phyloP scores from a whole-genome alignment of 2,113 vertebrate genomes.

The Strix aluco region DNA sequence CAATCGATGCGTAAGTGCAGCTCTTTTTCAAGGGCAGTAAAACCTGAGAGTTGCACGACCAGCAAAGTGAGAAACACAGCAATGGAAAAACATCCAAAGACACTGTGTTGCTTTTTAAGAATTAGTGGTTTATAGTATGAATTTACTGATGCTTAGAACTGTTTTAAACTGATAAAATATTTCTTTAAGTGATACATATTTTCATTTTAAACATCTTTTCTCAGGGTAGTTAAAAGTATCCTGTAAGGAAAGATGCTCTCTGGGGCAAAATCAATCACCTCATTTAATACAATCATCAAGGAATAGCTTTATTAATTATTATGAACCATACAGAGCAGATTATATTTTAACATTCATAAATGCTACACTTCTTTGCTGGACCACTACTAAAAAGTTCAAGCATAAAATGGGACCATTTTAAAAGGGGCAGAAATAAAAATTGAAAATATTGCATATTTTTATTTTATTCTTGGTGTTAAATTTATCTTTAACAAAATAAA shows the following conservation, averaged over 20 bases:
- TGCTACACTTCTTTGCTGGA: not conserved
- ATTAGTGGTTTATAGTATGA: conserved; percentile 28
- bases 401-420: not conserved
- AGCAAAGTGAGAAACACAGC: not conserved
- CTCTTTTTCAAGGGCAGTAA: conserved; percentile 40
- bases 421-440: not conserved
- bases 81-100: conserved; percentile 19
- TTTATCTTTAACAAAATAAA: not conserved
- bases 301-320: conserved; percentile 24
- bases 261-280: conserved; percentile 25
- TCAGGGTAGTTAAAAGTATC: not conserved
- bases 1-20: conserved; percentile 4
- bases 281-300: conserved; percentile 12
- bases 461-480: not conserved
- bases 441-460: not conserved
- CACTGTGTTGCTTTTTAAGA: conserved; percentile 6
- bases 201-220: conserved; percentile 31
- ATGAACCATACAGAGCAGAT: not conserved
- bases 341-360: conserved; percentile 36
- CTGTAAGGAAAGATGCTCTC: not conserved
- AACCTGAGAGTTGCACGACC: not conserved
- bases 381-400: not conserved
- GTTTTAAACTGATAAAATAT: conserved; percentile 40
- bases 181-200: conserved; percentile 9
- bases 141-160: conserved; percentile 38